phyloP scores from a whole-genome alignment of 1,140 invertebrate genomes.

The Manduca sexta region DNA sequence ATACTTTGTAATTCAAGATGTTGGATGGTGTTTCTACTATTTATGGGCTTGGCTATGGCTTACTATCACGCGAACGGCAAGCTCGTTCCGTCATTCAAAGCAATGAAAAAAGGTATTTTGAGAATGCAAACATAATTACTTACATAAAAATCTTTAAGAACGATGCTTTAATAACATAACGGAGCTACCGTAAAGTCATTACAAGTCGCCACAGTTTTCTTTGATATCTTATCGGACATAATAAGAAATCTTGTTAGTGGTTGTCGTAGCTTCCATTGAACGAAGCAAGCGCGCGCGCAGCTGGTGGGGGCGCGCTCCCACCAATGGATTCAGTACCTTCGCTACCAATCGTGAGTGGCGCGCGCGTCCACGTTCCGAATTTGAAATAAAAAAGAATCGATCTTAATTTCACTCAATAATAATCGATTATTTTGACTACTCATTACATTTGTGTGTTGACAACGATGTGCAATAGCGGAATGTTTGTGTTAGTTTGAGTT shows the following conservation, averaged over 20 bases:
- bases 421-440: constrained; percentile 15
- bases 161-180: no score
- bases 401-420: constrained; percentile 27
- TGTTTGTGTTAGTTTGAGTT: constrained; percentile 21
- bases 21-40: no score
- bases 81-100: no score
- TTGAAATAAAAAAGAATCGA: constrained; percentile 22
- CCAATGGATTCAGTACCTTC: constrained; percentile 48
- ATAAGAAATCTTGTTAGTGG: constrained; percentile 11
- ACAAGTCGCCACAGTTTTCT: constrained; percentile 27
- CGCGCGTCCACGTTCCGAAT: constrained; percentile 28
- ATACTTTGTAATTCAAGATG: no score
- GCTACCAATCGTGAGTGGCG: constrained; percentile 24
- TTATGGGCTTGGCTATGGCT: no score
- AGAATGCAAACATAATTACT: no score
- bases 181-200: constrained; percentile 6
- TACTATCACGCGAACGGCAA: no score
- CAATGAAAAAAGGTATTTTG: no score
- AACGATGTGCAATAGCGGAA: constrained; percentile 19
- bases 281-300: background rate
- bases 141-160: no score
- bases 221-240: constrained; percentile 41
- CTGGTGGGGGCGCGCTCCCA: constrained; percentile 20
- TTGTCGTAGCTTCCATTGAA: background rate
- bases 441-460: constrained; percentile 17